Evolutionary conservation across 2,888 invertebrate genomes (phyloP), one percentile per base, ranked within the genome.

Genomic region (Lasioglossum lativentre): DNA sequence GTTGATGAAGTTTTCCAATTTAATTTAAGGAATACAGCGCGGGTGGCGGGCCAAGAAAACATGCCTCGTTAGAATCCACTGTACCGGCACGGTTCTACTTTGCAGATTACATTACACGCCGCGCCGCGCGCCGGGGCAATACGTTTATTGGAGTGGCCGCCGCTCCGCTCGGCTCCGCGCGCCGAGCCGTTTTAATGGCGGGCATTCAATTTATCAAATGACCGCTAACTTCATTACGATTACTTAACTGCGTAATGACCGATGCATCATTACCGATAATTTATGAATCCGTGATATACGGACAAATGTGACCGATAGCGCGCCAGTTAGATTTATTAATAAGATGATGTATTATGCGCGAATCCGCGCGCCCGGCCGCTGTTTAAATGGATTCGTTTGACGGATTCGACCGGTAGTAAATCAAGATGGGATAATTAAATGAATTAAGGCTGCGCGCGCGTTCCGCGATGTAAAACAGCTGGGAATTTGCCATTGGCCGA

Each of bases 1-100:
- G 47, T 56, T 75, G 80, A 80, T 80, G 68, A 80, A 80, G 66
- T 75, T 75, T 75, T 47, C 75, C 68, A 80, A 75, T 80, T 80
- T 80, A 75, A 80, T 80, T 80, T 75, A 80, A 75, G 66, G 34
- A 68, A 78, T 40, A 59, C 68, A 14, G 16, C 14, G 16, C 14
- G 38, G 30, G 40, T 68, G 56, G 23, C 40, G 34, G 42, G 23
- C 27, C 42, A 82, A 40, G 42, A 59, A 75, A 70, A 75, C 56
- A 59, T 47, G 38, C 59, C 27, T 74, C 19, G 45, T 47, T 73
- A 68, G 45, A 82, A 59, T 80, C 66, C 68, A 38, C 80, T 34
- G 42, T 47, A 52, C 19, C 34, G 30, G 16, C 59, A 34, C 27
- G 30, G 34, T 27, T 34, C 45, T 70, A 59, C 74, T 47, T 63